Evolutionary conservation across 2,113 vertebrate genomes (phyloP).

Genomic region (Seriola dumerili): DNA sequence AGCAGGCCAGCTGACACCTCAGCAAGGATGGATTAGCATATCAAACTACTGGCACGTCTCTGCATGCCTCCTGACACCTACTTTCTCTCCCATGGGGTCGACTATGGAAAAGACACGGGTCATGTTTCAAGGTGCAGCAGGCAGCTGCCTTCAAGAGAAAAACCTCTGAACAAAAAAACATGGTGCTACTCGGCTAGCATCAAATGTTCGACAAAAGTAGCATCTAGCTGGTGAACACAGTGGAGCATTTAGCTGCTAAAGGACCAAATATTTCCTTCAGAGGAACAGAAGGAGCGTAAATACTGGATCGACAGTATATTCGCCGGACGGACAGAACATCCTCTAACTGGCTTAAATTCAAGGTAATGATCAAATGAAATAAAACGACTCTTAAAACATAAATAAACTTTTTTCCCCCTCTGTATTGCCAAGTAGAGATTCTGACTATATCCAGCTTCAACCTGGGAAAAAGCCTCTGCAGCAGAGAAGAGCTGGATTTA

Average conservation of each 20-base stretch:
- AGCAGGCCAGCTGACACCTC: conserved; percentile 78
- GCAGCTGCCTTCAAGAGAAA: not conserved
- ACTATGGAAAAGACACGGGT: conserved; percentile 49
- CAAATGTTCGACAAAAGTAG: not conserved
- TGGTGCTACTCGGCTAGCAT: not conserved
- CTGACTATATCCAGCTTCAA: too few species aligned
- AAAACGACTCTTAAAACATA: too few species aligned
- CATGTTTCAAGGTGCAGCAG: not conserved
- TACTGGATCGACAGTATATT: too few species aligned
- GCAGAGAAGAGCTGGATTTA: not conserved
- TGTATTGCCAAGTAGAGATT: too few species aligned
- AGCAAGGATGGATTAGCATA: conserved; percentile 76
- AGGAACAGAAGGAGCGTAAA: too few species aligned
- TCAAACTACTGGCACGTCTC: conserved; percentile 74
- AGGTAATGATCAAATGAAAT: too few species aligned
- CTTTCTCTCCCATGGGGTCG: conserved; percentile 56
- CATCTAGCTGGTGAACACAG: not conserved
- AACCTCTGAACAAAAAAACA: not conserved
- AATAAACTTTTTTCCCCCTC: too few species aligned
- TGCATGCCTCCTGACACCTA: conserved; percentile 71
- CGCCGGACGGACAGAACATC: too few species aligned
- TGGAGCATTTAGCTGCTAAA: too few species aligned
- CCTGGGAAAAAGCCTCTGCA: too few species aligned
- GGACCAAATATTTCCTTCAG: too few species aligned
- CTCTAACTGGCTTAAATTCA: too few species aligned